Base-by-base conservation (phyloP, 2,113 vertebrate genomes). In the Pelvicachromis taeniatus region DNA sequence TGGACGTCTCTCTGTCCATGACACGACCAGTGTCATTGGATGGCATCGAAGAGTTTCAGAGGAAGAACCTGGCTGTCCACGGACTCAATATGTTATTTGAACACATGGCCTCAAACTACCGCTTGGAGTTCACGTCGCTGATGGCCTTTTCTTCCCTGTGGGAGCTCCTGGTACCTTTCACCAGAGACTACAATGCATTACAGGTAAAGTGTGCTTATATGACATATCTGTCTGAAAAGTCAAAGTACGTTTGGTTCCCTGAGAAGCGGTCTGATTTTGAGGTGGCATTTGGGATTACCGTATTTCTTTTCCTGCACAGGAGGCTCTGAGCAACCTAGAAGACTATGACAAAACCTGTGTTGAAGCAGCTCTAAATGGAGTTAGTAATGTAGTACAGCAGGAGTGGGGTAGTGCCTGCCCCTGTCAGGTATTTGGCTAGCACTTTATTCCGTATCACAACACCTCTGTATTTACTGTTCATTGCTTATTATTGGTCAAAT, bases 1-100 rank as follows among this genome's bases (percentile, higher is more conserved):
- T 99, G 97, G 99, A 99, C n/a, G 97, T 97, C 40, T 99, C 99
- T 2, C 97, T 99, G 89, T 99, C 99, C 93, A 99, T 99, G 99
- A 99, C 99, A 1, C 97, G 99, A 6, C 98, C 99, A 0, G 98
- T 99, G 91, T 96, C 97, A 0, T 78, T 96, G 65, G 99, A 99
- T 83, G 97, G 98, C 29, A 97, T 94, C 0, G 99, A 99, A 84
- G 99, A 99, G 78, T 97, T 98, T 82, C 98, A 99, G 95, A 96
- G 99, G 81, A 99, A 99, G 80, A 98, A 99, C 87, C 94, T 99
- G 84, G 99, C 99, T 0, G 97, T 97, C 13, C 98, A 99, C 14
- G 99, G 98, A 35, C 95, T 99, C 6, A 99, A 98, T 1, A 99
- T 99, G 98, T 94, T 99, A 13, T 99, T 99, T 86, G 98, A 99